Evolutionary conservation across 2,888 invertebrate species (phyloP).

Genomic region (Pterostichus madidus): DNA sequence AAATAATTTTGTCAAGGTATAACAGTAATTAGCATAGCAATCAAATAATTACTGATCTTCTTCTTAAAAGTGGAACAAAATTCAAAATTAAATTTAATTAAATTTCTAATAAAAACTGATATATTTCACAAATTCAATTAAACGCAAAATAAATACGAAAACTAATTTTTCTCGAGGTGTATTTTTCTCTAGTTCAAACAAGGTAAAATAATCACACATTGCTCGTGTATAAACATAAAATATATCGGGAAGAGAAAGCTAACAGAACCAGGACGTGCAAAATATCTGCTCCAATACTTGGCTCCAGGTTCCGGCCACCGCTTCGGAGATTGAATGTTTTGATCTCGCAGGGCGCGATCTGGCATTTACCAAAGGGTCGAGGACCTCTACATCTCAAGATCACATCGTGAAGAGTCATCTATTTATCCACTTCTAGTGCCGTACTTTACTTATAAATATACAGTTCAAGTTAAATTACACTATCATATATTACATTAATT

Average conservation of each 20-base stretch:
- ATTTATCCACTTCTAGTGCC: slow-evolving; percentile 14
- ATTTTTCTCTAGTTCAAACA: background rate
- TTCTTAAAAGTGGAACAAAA: too few species aligned
- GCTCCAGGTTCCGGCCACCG: background rate
- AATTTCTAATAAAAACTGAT: too few species aligned
- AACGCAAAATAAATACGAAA: too few species aligned
- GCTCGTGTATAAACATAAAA: slow-evolving; percentile 8
- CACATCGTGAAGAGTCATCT: background rate
- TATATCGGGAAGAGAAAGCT: slow-evolving; percentile 4
- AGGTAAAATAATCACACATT: slow-evolving; percentile 24
- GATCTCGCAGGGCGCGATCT: slow-evolving; percentile 21
- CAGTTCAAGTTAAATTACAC: background rate
- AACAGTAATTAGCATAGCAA: too few species aligned
- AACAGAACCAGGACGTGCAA: background rate
- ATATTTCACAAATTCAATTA: too few species aligned
- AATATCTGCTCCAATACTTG: background rate
- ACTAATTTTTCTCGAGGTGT: background rate
- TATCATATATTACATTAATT: too few species aligned
- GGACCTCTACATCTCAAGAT: slow-evolving; percentile 37
- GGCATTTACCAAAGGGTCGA: slow-evolving; percentile 48
- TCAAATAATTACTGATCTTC: too few species aligned
- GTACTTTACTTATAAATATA: background rate
- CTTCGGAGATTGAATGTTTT: slow-evolving; percentile 45
- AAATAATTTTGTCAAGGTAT: too few species aligned
- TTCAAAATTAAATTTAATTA: too few species aligned